A percentile compares a stretch with the other conserved stretches of the same genome.
Conservation (phyloP, 2,888 invertebrate species). For the Mimachlamys varia region DNA sequence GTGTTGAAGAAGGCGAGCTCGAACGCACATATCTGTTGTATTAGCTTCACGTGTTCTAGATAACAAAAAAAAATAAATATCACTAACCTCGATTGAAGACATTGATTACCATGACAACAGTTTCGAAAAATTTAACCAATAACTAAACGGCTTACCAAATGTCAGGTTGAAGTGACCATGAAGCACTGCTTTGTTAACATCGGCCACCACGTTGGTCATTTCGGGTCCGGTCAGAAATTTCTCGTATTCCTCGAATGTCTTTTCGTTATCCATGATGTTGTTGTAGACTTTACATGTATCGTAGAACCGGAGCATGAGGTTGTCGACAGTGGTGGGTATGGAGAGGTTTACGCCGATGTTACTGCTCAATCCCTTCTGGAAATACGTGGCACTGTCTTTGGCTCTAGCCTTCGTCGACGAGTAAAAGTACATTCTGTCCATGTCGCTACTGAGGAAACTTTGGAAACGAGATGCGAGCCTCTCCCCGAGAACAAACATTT, state of each 20-base stretch:
- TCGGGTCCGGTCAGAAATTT: conserved; percentile 70
- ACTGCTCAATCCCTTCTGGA: conserved; percentile 71
- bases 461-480: conserved; percentile 63
- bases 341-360: background rate
- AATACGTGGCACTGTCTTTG: conserved; percentile 74
- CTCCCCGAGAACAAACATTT: conserved; percentile 69
- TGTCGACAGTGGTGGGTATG: conserved; percentile 60
- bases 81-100: too few relatives aligned
- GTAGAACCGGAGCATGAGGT: conserved; percentile 74
- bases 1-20: conserved; percentile 71
- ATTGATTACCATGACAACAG: too few relatives aligned
- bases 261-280: conserved; percentile 70
- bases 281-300: conserved; percentile 72
- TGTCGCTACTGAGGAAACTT: background rate
- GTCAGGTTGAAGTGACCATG: background rate
- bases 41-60: background rate
- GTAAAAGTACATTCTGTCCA: background rate
- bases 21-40: conserved; percentile 75
- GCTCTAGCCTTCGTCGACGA: conserved; percentile 73
- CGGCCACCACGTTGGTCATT: conserved; percentile 64
- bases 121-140: too few relatives aligned
- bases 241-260: conserved; percentile 66
- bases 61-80: background rate
- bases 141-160: background rate
- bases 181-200: conserved; percentile 42